phyloP scores from a whole-genome alignment of 2,797 vertebrate species.

The Mus spretus region DNA sequence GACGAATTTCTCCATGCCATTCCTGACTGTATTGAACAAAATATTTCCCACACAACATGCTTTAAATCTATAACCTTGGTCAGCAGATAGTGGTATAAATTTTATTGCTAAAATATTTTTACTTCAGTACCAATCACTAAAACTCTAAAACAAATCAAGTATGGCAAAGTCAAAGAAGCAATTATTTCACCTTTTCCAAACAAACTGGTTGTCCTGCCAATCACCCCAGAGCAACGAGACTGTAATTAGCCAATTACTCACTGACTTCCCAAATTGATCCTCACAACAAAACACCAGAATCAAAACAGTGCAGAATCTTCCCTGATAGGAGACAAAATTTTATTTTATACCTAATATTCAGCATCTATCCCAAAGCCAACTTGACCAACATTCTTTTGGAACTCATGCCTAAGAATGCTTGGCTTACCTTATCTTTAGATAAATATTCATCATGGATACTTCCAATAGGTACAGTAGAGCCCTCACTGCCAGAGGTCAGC shows the following conservation, averaged over 20 bases:
- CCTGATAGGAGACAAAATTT: neutral
- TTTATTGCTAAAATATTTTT: constrained; percentile 29
- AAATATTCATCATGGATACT: neutral
- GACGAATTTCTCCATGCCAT: neutral
- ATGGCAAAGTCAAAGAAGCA: constrained; percentile 42
- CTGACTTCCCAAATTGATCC: neutral
- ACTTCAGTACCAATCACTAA: constrained; percentile 16
- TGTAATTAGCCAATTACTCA: neutral
- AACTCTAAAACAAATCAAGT: constrained; percentile 16
- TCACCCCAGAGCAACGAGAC: neutral
- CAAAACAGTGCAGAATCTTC: constrained; percentile 28
- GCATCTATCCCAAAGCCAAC: neutral
- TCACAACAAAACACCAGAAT: constrained; percentile 21
- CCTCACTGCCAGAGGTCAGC: neutral
- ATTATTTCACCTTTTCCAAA: constrained; percentile 41
- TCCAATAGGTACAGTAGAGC: neutral
- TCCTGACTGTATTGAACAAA: constrained; percentile 1
- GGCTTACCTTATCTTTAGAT: constrained; percentile 32
- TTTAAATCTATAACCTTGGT: neutral
- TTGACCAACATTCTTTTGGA: neutral
- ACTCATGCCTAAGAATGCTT: neutral
- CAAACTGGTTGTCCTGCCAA: neutral
- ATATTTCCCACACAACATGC: neutral
- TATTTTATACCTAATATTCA: constrained; percentile 23
- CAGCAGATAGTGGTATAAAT: neutral